phyloP scores from a whole-genome alignment of 2,888 invertebrate genomes.

The Rhodophaea formosa region DNA sequence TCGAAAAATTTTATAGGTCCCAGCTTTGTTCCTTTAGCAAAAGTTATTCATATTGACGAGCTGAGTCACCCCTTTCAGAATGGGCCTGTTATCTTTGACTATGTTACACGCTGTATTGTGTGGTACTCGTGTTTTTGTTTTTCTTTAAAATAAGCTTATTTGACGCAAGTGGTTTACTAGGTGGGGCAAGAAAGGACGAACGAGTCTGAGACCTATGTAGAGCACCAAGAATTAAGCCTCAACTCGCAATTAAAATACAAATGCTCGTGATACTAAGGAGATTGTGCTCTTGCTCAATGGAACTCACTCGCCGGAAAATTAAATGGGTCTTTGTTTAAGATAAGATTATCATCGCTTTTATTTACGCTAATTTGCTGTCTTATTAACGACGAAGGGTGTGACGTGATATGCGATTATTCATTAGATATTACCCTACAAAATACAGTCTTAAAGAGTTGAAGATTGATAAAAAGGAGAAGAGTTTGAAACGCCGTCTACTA shows the following conservation, averaged over 20 bases:
- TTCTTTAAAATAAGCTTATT: no score
- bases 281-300: slow-evolving; percentile 43
- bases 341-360: slow-evolving; percentile 10
- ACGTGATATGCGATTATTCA: neutral
- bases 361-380: slow-evolving; percentile 5
- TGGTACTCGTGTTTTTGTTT: no score
- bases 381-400: slow-evolving; percentile 5
- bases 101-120: no score
- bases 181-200: neutral
- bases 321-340: slow-evolving; percentile 22
- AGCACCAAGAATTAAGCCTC: slow-evolving; percentile 24
- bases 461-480: no score
- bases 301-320: slow-evolving; percentile 43
- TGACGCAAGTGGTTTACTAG: neutral
- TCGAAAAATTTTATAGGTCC: no score
- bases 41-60: no score
- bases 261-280: slow-evolving; percentile 37
- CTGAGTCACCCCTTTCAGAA: no score
- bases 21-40: no score
- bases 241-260: slow-evolving; percentile 47
- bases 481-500: no score
- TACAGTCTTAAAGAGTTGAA: no score
- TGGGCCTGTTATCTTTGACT: no score
- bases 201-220: neutral
- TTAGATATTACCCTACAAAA: no score